These are phyloP conservation scores for Lepidurus couesii DNA, from an alignment of 1,140 invertebrate genomes.

Conservation along the genomic window DNA sequence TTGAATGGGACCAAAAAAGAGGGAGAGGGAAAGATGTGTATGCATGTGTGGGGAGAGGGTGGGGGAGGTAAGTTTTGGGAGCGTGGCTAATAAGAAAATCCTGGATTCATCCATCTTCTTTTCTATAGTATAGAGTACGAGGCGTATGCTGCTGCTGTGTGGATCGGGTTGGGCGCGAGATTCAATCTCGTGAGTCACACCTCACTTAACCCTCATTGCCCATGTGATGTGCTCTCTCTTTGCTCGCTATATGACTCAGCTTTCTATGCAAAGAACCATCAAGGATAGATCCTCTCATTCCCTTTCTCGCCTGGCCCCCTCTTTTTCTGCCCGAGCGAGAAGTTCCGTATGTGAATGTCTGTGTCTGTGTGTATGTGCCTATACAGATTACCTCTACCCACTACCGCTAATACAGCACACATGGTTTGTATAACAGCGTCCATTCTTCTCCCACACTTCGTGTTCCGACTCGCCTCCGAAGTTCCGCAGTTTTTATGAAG, in stretches of 20 bases:
- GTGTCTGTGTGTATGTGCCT: not conserved
- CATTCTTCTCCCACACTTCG: no score
- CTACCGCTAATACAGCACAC: no score
- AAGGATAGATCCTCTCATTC: not conserved
- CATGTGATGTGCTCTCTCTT: not conserved
- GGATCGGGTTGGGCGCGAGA: slow-evolving; percentile 13
- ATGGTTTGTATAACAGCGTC: no score
- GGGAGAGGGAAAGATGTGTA: not conserved
- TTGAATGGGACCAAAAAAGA: not conserved
- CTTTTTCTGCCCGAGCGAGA: not conserved
- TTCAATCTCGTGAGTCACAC: slow-evolving; percentile 18
- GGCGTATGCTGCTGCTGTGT: not conserved
- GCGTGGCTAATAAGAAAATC: slow-evolving; percentile 19
- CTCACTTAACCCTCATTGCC: slow-evolving; percentile 21
- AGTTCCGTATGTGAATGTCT: not conserved
- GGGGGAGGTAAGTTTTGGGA: not conserved
- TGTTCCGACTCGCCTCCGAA: no score
- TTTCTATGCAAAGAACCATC: slow-evolving; percentile 15
- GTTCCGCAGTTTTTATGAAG: no score
- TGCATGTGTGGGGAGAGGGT: not conserved
- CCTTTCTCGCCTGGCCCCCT: not conserved
- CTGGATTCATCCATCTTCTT: not conserved
- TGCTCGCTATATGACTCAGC: not conserved
- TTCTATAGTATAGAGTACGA: not conserved
- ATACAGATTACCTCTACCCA: not conserved